Evolutionary conservation across 2,113 vertebrate species (phyloP).

Genomic region (Salvelinus namaycush): DNA sequence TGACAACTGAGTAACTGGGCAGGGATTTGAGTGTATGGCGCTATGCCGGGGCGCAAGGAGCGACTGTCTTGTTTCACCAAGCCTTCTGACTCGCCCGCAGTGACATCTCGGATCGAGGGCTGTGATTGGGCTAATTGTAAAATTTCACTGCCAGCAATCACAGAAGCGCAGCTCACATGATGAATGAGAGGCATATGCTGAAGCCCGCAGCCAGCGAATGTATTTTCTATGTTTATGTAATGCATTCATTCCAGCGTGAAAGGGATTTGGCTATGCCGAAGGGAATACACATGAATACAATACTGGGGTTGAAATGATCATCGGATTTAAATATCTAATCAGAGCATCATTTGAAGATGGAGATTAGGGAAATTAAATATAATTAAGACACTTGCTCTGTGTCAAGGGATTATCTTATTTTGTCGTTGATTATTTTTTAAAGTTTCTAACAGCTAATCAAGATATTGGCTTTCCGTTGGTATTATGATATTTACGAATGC

Average conservation of each 20-base stretch:
- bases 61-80: constrained; percentile 65
- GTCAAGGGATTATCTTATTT: constrained; percentile 58
- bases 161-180: constrained; percentile 26
- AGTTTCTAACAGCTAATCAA: constrained; percentile 55
- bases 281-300: constrained; percentile 58
- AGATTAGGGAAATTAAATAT: constrained; percentile 59
- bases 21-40: constrained; percentile 54
- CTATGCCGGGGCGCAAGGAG: constrained; percentile 61
- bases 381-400: constrained; percentile 60
- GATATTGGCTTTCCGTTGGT: not conserved
- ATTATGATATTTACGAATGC: too few species aligned
- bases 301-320: constrained; percentile 55
- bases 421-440: constrained; percentile 59
- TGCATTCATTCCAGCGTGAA: constrained; percentile 53
- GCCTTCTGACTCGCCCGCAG: constrained; percentile 60
- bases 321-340: constrained; percentile 69
- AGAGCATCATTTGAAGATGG: constrained; percentile 61
- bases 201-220: constrained; percentile 37
- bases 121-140: constrained; percentile 76
- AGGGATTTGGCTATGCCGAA: constrained; percentile 56
- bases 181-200: constrained; percentile 38
- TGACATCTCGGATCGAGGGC: constrained; percentile 69
- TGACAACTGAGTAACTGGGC: constrained; percentile 30
- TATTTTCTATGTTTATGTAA: constrained; percentile 52
- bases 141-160: constrained; percentile 48